Conservation (phyloP, 2,113 vertebrate species). For the Lagopus leucura region DNA sequence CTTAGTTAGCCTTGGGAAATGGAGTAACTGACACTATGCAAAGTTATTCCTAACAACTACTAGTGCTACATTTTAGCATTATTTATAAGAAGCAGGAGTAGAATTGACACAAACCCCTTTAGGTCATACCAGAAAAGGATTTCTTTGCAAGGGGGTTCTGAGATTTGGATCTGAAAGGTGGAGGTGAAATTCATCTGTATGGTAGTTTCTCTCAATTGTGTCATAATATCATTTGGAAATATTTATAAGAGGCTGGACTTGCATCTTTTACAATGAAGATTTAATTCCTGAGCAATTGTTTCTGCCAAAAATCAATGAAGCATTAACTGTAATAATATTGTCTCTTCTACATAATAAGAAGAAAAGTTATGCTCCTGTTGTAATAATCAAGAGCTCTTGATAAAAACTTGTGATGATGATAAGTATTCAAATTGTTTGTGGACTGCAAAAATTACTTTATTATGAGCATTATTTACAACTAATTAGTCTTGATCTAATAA, state of each 20-base stretch:
- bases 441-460: neutral
- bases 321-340: neutral
- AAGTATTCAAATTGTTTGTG: neutral
- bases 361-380: neutral
- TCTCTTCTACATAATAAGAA: neutral
- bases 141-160: rapidly evolving
- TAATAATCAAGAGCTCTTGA: neutral
- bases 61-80: neutral
- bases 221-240: neutral
- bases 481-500: neutral
- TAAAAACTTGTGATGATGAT: neutral
- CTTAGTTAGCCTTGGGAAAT: neutral
- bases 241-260: neutral
- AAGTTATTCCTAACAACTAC: neutral
- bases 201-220: neutral
- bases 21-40: neutral
- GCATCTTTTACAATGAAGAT: neutral
- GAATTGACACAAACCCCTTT: neutral
- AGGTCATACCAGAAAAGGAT: neutral
- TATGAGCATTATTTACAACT: neutral
- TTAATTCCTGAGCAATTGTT: neutral
- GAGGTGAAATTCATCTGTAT: neutral
- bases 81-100: neutral
- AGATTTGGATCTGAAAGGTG: neutral
- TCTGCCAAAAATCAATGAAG: neutral